A percentile compares a stretch with the other conserved stretches of the same genome.
Evolutionary conservation across 2,888 invertebrate species (phyloP).

Genomic region (Drosophila paranaensis): DNA sequence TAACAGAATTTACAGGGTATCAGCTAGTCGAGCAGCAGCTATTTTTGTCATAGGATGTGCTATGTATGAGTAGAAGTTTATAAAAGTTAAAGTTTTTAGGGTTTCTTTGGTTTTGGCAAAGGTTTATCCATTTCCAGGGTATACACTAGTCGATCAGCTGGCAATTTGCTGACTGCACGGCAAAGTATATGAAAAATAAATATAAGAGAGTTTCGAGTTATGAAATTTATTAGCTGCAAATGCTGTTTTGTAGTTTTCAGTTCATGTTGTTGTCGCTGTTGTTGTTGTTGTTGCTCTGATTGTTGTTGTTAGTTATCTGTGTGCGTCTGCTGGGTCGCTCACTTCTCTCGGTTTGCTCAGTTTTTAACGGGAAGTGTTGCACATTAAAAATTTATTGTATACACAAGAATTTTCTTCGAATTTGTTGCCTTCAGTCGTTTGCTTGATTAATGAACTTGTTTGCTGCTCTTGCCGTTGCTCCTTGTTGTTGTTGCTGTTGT

Average conservation of each 20-base stretch:
- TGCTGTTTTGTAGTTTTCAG: slow-evolving; percentile 28
- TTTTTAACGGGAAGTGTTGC: slow-evolving; percentile 58
- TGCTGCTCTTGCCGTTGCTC: background rate
- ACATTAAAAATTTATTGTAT: slow-evolving; percentile 62
- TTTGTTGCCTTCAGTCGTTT: slow-evolving; percentile 45
- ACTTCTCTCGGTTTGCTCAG: slow-evolving; percentile 25
- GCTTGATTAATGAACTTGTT: slow-evolving; percentile 59
- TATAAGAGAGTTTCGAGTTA: slow-evolving; percentile 52
- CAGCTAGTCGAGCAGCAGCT: background rate
- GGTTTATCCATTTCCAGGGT: background rate
- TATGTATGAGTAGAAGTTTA: too few relatives aligned
- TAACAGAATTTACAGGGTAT: background rate
- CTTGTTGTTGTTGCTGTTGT: background rate
- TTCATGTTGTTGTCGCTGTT: slow-evolving; percentile 11
- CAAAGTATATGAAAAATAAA: slow-evolving; percentile 48
- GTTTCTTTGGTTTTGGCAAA: background rate
- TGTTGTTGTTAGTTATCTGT: slow-evolving; percentile 27
- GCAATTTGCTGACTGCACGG: background rate
- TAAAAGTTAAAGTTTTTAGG: background rate
- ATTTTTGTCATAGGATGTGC: rapidly evolving
- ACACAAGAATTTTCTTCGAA: slow-evolving; percentile 55
- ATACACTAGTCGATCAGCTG: slow-evolving; percentile 3
- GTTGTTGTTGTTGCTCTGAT: slow-evolving; percentile 4
- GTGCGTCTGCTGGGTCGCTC: slow-evolving; percentile 19
- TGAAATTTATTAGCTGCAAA: slow-evolving; percentile 64